Percentiles rank a stretch among this genome's conserved stretches.
Conservation (phyloP, 2,797 vertebrate genomes). For the Odontamblyopus rebecca region DNA sequence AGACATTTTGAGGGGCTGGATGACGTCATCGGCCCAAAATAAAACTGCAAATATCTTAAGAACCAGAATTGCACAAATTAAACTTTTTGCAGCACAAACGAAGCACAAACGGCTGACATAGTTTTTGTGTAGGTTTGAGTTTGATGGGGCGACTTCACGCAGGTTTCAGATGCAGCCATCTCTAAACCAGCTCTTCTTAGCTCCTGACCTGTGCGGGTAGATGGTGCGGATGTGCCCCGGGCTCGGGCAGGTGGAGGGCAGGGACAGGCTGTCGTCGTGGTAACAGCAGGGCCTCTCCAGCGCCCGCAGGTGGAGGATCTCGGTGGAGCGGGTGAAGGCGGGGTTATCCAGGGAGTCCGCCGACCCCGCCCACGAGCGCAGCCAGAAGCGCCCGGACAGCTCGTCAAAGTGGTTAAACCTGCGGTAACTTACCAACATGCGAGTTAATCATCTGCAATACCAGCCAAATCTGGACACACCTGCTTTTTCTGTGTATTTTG, state of each 20-base stretch:
- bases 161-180: too few species aligned
- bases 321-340: conserved; percentile 85
- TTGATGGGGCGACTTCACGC: too few species aligned
- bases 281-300: conserved; percentile 84
- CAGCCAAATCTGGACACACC: too few species aligned
- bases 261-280: conserved; percentile 71
- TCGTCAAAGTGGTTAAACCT: conserved; percentile 92
- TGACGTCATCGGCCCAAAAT: too few species aligned
- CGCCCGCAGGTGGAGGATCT: conserved; percentile 83
- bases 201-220: conserved; percentile 73
- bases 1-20: too few species aligned
- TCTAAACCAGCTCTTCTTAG: too few species aligned
- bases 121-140: too few species aligned
- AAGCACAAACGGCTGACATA: too few species aligned
- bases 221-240: conserved; percentile 76
- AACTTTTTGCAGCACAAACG: too few species aligned
- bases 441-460: too few species aligned
- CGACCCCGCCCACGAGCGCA: conserved; percentile 81
- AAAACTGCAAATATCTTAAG: too few species aligned
- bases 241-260: conserved; percentile 72
- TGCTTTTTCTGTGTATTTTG: background rate
- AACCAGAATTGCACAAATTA: too few species aligned
- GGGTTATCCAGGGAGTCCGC: conserved; percentile 87
- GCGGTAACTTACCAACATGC: conserved; percentile 77
- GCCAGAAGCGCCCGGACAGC: conserved; percentile 85